Evolutionary conservation across 2,797 vertebrate genomes (phyloP).

Genomic region (Amblyraja radiata): DNA sequence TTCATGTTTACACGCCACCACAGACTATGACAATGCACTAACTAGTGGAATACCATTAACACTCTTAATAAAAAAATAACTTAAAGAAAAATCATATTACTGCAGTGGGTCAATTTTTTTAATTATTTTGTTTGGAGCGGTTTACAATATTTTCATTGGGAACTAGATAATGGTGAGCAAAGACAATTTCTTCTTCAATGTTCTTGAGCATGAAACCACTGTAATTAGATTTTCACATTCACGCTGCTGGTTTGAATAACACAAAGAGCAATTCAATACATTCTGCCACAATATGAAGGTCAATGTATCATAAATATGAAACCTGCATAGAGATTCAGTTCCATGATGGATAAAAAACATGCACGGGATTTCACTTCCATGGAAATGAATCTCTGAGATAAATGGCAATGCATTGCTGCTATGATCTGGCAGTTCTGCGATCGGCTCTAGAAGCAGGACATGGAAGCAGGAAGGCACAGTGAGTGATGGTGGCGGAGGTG

Average conservation of each 20-base stretch:
- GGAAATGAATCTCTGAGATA: too few relatives aligned
- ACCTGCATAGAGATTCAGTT: neutral
- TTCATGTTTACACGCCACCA: neutral
- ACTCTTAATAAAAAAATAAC: neutral
- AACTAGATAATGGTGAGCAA: neutral
- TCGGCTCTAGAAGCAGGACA: too few relatives aligned
- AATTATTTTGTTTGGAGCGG: conserved; percentile 3
- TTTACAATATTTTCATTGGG: neutral
- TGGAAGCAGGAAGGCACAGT: too few relatives aligned
- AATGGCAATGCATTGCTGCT: too few relatives aligned
- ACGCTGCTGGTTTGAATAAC: neutral
- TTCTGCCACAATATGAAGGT: neutral
- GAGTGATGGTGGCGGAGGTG: too few relatives aligned
- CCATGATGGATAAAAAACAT: neutral
- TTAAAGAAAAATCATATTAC: neutral
- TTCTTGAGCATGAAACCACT: neutral
- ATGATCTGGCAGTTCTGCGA: too few relatives aligned
- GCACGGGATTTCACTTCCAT: too few relatives aligned
- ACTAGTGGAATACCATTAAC: neutral
- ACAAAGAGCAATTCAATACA: neutral
- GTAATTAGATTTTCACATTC: conserved; percentile 13
- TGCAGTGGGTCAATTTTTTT: neutral
- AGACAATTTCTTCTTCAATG: too few relatives aligned
- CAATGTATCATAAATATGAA: neutral
- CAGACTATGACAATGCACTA: neutral